phyloP scores from a whole-genome alignment of 2,888 invertebrate species.

The Andrena bicolor region DNA sequence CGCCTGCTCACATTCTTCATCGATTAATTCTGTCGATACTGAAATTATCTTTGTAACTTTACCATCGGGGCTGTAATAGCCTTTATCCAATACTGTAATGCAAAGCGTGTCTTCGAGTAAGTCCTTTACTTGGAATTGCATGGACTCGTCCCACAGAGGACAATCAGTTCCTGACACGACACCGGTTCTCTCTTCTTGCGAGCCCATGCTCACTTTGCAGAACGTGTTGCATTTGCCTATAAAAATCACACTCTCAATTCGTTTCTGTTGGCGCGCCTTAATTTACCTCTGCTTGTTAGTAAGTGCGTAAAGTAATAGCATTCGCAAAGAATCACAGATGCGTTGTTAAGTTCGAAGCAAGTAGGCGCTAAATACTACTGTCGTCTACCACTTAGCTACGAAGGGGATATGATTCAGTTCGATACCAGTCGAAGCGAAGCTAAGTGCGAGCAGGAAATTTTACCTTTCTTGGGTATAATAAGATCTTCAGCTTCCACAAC shows the following conservation, averaged over 20 bases:
- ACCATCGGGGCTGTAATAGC: constrained; percentile 91
- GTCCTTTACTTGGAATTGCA: constrained; percentile 91
- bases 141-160: constrained; percentile 90
- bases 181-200: constrained; percentile 89
- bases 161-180: constrained; percentile 87
- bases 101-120: constrained; percentile 89
- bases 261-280: background rate
- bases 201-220: constrained; percentile 91
- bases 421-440: background rate
- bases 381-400: background rate
- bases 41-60: constrained; percentile 69
- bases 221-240: constrained; percentile 90
- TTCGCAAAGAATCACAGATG: background rate
- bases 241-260: constrained; percentile 31
- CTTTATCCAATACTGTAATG: constrained; percentile 90
- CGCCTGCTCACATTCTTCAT: background rate
- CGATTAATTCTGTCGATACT: background rate
- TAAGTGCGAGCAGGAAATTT: constrained; percentile 49
- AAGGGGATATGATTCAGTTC: background rate
- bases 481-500: constrained; percentile 84
- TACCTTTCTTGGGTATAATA: constrained; percentile 78
- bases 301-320: constrained; percentile 14
- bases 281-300: constrained; percentile 22
- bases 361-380: constrained; percentile 5
- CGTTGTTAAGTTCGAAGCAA: constrained; percentile 22